A percentile compares a stretch with the other conserved stretches of the same genome.
phyloP scores from a whole-genome alignment of 2,888 invertebrate genomes.

The Ormyrus nitidulus region DNA sequence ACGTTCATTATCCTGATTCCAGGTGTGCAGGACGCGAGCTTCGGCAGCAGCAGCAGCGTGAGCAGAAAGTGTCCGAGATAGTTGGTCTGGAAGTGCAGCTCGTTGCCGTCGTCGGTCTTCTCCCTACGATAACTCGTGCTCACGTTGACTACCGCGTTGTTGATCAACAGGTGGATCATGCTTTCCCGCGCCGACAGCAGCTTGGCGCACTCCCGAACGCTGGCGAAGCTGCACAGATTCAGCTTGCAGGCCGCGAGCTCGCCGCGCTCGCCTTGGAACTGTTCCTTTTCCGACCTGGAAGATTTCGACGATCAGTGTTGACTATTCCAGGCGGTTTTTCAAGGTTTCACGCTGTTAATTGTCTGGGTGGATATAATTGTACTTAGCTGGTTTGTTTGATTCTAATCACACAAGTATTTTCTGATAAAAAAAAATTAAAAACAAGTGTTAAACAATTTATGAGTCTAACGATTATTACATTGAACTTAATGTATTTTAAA shows the following conservation, averaged over 20 bases:
- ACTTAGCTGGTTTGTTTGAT: too few relatives aligned
- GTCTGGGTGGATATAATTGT: too few relatives aligned
- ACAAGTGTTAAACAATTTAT: not conserved
- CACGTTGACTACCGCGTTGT: slow-evolving; percentile 85
- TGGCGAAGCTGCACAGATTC: slow-evolving; percentile 78
- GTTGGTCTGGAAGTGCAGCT: slow-evolving; percentile 82
- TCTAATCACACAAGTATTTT: not conserved
- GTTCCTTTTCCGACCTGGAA: slow-evolving; percentile 60
- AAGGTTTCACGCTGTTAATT: too few relatives aligned
- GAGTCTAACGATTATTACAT: not conserved
- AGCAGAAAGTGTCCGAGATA: slow-evolving; percentile 81
- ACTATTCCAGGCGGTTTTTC: too few relatives aligned
- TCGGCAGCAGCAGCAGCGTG: slow-evolving; percentile 79
- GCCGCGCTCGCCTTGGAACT: slow-evolving; percentile 64
- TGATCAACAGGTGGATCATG: slow-evolving; percentile 81
- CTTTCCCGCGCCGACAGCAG: slow-evolving; percentile 74
- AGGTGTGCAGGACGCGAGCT: slow-evolving; percentile 76
- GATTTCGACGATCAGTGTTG: too few relatives aligned
- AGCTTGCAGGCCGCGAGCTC: slow-evolving; percentile 67
- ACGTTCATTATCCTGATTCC: slow-evolving; percentile 78
- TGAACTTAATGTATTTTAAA: not conserved
- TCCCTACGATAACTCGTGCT: slow-evolving; percentile 76
- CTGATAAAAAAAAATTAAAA: not conserved
- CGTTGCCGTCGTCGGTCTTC: slow-evolving; percentile 81
- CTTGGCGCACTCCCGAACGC: slow-evolving; percentile 78